phyloP scores from a whole-genome alignment of 1,140 invertebrate genomes.

The Trichonephila clavata region DNA sequence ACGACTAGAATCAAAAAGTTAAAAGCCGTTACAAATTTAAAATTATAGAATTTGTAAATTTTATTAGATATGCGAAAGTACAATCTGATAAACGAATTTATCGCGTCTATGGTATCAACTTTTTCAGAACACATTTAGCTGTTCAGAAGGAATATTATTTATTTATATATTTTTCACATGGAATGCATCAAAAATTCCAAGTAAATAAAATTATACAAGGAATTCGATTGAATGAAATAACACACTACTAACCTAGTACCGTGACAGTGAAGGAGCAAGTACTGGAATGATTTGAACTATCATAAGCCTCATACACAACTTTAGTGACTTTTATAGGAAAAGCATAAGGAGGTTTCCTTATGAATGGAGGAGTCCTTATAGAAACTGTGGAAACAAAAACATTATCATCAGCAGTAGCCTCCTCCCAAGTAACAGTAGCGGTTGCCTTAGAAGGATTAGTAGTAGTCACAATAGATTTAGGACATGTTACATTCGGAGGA shows the following conservation, averaged over 20 bases:
- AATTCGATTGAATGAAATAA: not conserved
- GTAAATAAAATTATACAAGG: not conserved
- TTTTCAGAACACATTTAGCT: too few species aligned
- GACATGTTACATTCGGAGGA: conserved; percentile 51
- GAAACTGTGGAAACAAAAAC: not conserved
- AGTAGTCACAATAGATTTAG: not conserved
- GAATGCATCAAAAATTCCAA: too few species aligned
- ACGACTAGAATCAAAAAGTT: too few species aligned
- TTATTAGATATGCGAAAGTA: too few species aligned
- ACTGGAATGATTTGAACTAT: conserved; percentile 31
- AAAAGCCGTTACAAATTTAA: too few species aligned
- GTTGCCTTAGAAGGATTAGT: conserved; percentile 45
- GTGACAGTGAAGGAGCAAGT: conserved; percentile 70
- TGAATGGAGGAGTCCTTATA: conserved; percentile 24
- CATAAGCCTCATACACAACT: conserved; percentile 72
- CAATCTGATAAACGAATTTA: too few species aligned
- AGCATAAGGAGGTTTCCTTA: conserved; percentile 36
- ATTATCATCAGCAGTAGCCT: conserved; percentile 45
- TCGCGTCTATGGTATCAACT: too few species aligned
- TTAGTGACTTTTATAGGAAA: conserved; percentile 68
- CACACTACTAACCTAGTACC: conserved; percentile 46
- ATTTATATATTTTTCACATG: too few species aligned
- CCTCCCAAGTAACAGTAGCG: conserved; percentile 29
- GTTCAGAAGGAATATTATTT: too few species aligned
- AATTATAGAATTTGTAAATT: too few species aligned